A percentile compares a stretch with the other conserved stretches of the same genome.
phyloP scores from a whole-genome alignment of 2,888 invertebrate species.

The Scelioninae gen. 1 region DNA sequence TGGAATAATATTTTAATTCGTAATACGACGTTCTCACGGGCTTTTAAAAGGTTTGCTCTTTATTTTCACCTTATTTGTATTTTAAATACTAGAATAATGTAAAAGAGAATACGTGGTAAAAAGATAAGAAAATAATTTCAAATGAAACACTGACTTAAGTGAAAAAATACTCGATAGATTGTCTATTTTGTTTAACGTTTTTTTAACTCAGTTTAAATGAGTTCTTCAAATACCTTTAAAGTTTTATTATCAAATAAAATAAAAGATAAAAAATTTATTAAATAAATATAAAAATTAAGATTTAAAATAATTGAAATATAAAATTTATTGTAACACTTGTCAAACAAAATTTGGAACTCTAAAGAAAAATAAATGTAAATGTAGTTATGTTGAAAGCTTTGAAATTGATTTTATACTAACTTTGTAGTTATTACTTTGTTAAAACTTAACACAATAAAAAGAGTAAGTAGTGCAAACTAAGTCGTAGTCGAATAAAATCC shows the following conservation, averaged over 20 bases:
- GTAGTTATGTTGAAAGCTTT: too few relatives aligned
- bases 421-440: too few relatives aligned
- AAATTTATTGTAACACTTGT: not conserved
- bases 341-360: too few relatives aligned
- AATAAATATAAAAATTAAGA: too few relatives aligned
- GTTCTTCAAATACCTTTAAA: not conserved
- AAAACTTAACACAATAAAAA: too few relatives aligned
- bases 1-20: constrained; percentile 16
- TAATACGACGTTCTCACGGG: not conserved
- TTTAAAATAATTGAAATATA: not conserved
- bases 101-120: not conserved
- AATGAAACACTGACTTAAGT: not conserved
- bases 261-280: too few relatives aligned
- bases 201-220: not conserved
- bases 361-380: too few relatives aligned
- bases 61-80: not conserved
- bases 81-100: not conserved
- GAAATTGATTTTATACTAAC: too few relatives aligned
- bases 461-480: too few relatives aligned
- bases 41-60: constrained; percentile 2
- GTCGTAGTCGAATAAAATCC: too few relatives aligned
- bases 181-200: too few relatives aligned
- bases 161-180: not conserved
- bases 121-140: not conserved
- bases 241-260: not conserved